Evolutionary conservation across 2,888 invertebrate genomes (phyloP).

Genomic region (Heteromurus nitidus): DNA sequence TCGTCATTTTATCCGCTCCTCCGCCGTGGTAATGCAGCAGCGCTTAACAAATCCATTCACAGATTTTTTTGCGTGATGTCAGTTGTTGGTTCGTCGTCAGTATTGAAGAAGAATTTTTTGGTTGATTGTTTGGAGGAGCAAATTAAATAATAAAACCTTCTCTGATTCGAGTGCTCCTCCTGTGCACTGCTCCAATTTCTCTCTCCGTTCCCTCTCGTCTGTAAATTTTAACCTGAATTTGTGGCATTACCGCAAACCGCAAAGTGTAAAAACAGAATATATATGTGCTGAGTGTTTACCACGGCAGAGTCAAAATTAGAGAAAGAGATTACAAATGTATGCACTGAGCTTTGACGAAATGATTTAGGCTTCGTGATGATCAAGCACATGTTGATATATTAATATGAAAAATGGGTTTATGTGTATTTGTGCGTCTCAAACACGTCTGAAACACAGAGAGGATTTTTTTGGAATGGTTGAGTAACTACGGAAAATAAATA

Average conservation of each 20-base stretch:
- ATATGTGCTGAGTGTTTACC: background rate
- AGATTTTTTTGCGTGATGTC: background rate
- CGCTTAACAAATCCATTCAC: background rate
- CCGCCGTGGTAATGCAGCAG: too few species aligned
- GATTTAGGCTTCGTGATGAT: too few species aligned
- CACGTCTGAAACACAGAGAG: too few species aligned
- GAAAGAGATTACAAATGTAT: background rate
- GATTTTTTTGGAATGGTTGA: constrained; percentile 15
- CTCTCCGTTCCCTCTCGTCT: constrained; percentile 7
- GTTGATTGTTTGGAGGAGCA: background rate
- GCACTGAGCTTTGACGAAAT: constrained; percentile 15
- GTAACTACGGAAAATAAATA: constrained; percentile 26
- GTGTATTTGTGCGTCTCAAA: background rate
- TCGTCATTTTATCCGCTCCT: constrained; percentile 18
- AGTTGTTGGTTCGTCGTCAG: background rate
- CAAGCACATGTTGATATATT: too few species aligned
- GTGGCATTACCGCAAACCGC: constrained; percentile 9
- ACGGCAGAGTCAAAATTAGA: too few species aligned
- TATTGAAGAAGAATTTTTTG: background rate
- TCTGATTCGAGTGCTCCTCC: background rate
- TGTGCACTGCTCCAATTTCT: constrained; percentile 20
- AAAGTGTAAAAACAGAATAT: background rate
- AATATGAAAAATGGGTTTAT: background rate
- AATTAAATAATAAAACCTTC: constrained; percentile 11
- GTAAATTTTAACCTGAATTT: constrained; percentile 19